These are phyloP conservation scores for Trogon surrucura DNA, from an alignment of 2,113 vertebrate species.

Conservation along the genomic window DNA sequence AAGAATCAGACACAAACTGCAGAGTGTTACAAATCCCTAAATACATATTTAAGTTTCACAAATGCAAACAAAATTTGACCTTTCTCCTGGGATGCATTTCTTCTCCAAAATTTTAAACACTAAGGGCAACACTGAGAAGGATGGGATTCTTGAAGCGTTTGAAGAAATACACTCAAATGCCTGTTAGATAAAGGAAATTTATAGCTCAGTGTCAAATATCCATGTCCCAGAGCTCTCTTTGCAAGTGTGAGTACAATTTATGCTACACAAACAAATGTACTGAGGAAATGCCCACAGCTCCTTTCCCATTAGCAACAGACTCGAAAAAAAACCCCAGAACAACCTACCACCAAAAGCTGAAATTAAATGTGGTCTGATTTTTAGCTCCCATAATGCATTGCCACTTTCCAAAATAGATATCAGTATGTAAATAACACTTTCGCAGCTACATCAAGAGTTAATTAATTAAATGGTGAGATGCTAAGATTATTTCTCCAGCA, in stretches of 20 bases:
- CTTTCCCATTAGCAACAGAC: not conserved
- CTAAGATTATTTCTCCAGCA: not conserved
- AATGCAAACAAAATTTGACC: not conserved
- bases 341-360: not conserved
- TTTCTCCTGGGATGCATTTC: not conserved
- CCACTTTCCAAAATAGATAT: not conserved
- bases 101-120: not conserved
- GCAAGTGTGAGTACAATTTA: not conserved
- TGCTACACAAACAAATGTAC: constrained; percentile 1
- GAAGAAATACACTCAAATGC: constrained; percentile 8
- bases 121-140: constrained; percentile 16
- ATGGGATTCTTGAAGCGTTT: constrained; percentile 51
- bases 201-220: constrained; percentile 44
- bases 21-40: not conserved
- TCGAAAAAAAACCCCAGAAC: fast-evolving
- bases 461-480: constrained; percentile 1
- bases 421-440: not conserved
- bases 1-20: not conserved
- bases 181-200: constrained; percentile 12
- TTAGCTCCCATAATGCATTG: not conserved
- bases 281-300: not conserved
- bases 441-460: not conserved
- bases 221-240: not conserved
- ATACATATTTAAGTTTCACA: not conserved
- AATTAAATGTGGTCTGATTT: constrained; percentile 12